Conservation (phyloP, 2,888 invertebrate species). For the Lomographa bimaculata region DNA sequence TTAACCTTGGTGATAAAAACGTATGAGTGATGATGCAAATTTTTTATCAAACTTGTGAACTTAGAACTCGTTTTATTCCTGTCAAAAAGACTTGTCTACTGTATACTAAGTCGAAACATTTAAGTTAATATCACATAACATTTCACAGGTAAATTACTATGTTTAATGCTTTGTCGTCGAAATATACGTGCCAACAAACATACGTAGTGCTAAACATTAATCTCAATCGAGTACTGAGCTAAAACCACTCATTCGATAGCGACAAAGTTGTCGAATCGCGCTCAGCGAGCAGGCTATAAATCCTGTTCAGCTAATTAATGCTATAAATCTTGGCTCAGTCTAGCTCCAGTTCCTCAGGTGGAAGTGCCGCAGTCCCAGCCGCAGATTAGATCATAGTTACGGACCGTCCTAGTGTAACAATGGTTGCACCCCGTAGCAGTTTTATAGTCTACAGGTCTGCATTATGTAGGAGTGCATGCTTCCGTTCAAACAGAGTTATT, state of each 20-base stretch:
- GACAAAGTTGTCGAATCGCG: conserved; percentile 45
- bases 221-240: conserved; percentile 24
- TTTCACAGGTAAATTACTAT: too few species aligned
- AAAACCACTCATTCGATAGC: conserved; percentile 31
- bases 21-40: neutral
- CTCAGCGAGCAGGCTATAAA: conserved; percentile 39
- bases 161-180: too few species aligned
- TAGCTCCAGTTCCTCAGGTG: conserved; percentile 43
- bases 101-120: too few species aligned
- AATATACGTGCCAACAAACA: neutral
- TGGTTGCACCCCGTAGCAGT: neutral
- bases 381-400: conserved; percentile 10
- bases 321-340: conserved; percentile 43
- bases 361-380: conserved; percentile 36
- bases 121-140: too few species aligned
- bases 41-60: neutral
- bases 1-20: conserved; percentile 8
- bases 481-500: conserved; percentile 12
- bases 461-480: neutral
- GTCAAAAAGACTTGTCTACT: too few species aligned
- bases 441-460: too few species aligned
- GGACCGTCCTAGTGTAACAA: conserved; percentile 23
- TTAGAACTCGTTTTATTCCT: too few species aligned
- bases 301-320: conserved; percentile 49
- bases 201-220: conserved; percentile 16